Evolutionary conservation across 37 sponge, comb jelly and placozoan genomes (phyloP).

Genomic region (Agelas oroides): DNA sequence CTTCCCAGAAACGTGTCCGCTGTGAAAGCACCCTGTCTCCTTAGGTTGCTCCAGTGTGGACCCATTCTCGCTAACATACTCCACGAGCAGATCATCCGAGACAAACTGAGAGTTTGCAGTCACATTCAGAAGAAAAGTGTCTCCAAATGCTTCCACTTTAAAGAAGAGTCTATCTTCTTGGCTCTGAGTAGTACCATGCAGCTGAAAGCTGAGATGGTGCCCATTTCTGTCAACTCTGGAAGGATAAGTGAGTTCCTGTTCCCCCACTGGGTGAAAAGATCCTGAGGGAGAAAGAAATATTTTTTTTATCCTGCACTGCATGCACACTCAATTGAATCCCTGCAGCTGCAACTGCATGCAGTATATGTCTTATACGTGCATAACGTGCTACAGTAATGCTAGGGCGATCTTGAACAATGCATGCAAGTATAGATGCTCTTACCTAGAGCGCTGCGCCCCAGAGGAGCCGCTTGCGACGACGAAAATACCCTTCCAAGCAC

Average conservation of each 20-base stretch:
- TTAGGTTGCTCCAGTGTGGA: neutral
- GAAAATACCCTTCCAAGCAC: too few relatives aligned
- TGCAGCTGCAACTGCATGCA: too few relatives aligned
- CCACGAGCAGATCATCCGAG: slow-evolving; percentile 6
- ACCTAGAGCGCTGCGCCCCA: too few relatives aligned
- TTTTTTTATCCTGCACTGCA: too few relatives aligned
- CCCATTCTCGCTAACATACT: slow-evolving; percentile 16
- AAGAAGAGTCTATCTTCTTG: neutral
- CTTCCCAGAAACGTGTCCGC: neutral
- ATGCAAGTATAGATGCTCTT: too few relatives aligned
- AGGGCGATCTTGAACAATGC: too few relatives aligned
- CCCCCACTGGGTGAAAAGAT: too few relatives aligned
- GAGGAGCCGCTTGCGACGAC: too few relatives aligned
- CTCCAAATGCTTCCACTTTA: slow-evolving; percentile 22
- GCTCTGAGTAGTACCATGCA: neutral
- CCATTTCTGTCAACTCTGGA: neutral
- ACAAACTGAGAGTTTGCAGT: neutral
- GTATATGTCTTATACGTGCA: too few relatives aligned
- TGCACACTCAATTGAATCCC: too few relatives aligned
- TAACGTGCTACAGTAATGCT: too few relatives aligned
- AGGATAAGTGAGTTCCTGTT: neutral
- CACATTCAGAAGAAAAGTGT: slow-evolving; percentile 21
- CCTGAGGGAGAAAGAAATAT: too few relatives aligned
- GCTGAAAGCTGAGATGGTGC: neutral
- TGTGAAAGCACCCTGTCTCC: neutral